phyloP scores from a whole-genome alignment of 2,888 invertebrate species.

The Amphimallon solstitiale region DNA sequence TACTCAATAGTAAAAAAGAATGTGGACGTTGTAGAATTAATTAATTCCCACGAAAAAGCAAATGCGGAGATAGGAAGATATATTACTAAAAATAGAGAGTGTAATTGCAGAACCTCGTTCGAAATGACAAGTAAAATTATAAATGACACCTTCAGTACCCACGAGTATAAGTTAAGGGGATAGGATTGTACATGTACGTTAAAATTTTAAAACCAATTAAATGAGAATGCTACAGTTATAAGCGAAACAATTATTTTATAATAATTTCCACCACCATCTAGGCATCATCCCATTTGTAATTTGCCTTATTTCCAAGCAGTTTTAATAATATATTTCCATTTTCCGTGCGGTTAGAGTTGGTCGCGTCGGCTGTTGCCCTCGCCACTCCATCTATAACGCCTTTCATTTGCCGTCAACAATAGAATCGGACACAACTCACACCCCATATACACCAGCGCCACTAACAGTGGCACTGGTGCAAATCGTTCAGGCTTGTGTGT shows the following conservation, averaged over 20 bases:
- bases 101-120: too few species aligned
- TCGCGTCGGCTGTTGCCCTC: slow-evolving; percentile 47
- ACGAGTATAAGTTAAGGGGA: too few species aligned
- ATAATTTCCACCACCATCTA: not conserved
- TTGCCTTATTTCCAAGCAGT: slow-evolving; percentile 22
- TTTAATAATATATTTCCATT: slow-evolving; percentile 57
- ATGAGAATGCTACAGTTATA: too few species aligned
- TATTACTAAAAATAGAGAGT: too few species aligned
- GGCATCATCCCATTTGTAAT: not conserved
- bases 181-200: too few species aligned
- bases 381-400: slow-evolving; percentile 55
- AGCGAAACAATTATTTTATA: not conserved
- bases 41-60: too few species aligned
- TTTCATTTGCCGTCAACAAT: slow-evolving; percentile 36
- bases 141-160: too few species aligned
- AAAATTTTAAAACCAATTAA: too few species aligned
- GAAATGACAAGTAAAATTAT: too few species aligned
- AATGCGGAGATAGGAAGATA: too few species aligned
- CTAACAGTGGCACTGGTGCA: not conserved
- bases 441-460: not conserved
- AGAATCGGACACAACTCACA: slow-evolving; percentile 20
- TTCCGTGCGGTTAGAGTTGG: slow-evolving; percentile 54
- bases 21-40: too few species aligned
- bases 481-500: not conserved
- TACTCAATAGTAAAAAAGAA: too few species aligned